Conservation (phyloP, 2,888 invertebrate species). For the Ornithoptera priamus region DNA sequence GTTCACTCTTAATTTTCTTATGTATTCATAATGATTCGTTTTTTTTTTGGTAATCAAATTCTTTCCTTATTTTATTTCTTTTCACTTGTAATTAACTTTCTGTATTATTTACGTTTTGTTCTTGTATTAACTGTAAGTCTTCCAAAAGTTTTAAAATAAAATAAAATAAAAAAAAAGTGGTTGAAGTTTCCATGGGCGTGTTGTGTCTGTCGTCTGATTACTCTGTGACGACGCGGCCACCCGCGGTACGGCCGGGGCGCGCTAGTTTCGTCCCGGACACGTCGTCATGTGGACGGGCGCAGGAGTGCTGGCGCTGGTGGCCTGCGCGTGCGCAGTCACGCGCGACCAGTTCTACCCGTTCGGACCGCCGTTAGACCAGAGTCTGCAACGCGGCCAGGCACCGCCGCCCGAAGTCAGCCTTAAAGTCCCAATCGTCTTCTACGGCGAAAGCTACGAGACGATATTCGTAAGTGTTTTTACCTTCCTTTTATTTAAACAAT, state of each 20-base stretch:
- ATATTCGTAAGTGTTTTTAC: conserved; percentile 90
- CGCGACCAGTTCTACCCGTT: conserved; percentile 81
- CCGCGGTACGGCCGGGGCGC: conserved; percentile 8
- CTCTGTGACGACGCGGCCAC: conserved; percentile 11
- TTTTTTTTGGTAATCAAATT: too few species aligned
- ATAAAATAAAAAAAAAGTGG: too few species aligned
- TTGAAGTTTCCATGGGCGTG: background rate
- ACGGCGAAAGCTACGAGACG: conserved; percentile 85
- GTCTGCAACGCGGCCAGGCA: conserved; percentile 79
- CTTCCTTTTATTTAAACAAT: background rate
- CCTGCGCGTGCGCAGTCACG: conserved; percentile 67
- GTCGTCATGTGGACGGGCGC: conserved; percentile 70
- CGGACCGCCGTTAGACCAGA: conserved; percentile 77
- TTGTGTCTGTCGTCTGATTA: background rate
- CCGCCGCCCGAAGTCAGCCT: conserved; percentile 84
- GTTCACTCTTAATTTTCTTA: too few species aligned
- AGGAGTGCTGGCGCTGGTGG: conserved; percentile 53
- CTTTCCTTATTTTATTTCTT: too few species aligned
- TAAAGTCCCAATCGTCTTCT: conserved; percentile 88
- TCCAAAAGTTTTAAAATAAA: too few species aligned
- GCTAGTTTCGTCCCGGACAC: conserved; percentile 49
- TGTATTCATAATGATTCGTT: too few species aligned
- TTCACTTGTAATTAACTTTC: too few species aligned
- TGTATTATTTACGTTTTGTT: too few species aligned
- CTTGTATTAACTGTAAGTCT: too few species aligned